Percentiles rank a stretch among this genome's conserved stretches.
Evolutionary conservation across 2,797 vertebrate genomes (phyloP).

Genomic region (Percopsis omiscomaycus): DNA sequence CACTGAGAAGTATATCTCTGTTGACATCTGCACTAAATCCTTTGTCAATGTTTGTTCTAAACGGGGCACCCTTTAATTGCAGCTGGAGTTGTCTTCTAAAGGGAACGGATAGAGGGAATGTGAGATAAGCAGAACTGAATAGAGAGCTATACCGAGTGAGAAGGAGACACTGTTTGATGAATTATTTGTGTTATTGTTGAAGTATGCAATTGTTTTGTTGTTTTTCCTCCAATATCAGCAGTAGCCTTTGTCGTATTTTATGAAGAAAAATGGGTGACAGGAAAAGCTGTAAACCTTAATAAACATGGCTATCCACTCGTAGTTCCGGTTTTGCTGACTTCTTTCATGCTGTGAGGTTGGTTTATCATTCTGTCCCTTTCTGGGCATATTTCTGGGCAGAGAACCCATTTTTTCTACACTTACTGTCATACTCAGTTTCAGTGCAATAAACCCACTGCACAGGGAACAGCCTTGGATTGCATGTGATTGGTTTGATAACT

Average conservation of each 20-base stretch:
- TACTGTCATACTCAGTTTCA: constrained; percentile 39
- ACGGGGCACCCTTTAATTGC: constrained; percentile 57
- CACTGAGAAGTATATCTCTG: constrained; percentile 59
- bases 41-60: constrained; percentile 37
- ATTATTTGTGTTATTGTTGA: constrained; percentile 54
- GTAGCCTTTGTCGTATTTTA: constrained; percentile 28
- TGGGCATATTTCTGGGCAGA: constrained; percentile 30
- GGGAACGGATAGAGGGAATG: constrained; percentile 9
- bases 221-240: constrained; percentile 36
- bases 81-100: constrained; percentile 25
- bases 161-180: constrained; percentile 36
- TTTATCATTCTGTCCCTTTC: constrained; percentile 30
- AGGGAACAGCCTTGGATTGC: constrained; percentile 28
- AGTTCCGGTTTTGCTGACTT: constrained; percentile 42
- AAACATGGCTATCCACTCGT: constrained; percentile 32
- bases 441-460: constrained; percentile 11
- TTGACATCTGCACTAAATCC: constrained; percentile 61
- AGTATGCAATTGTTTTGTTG: constrained; percentile 30
- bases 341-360: constrained; percentile 34
- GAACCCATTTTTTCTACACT: constrained; percentile 39
- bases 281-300: constrained; percentile 33
- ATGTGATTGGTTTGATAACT: constrained; percentile 31
- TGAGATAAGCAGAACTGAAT: constrained; percentile 13
- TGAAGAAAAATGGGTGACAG: constrained; percentile 28
- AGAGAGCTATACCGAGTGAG: constrained; percentile 17